A percentile compares a stretch with the other conserved stretches of the same genome.
phyloP scores from a whole-genome alignment of 2,797 vertebrate species.

The Coracias cyanogaster region DNA sequence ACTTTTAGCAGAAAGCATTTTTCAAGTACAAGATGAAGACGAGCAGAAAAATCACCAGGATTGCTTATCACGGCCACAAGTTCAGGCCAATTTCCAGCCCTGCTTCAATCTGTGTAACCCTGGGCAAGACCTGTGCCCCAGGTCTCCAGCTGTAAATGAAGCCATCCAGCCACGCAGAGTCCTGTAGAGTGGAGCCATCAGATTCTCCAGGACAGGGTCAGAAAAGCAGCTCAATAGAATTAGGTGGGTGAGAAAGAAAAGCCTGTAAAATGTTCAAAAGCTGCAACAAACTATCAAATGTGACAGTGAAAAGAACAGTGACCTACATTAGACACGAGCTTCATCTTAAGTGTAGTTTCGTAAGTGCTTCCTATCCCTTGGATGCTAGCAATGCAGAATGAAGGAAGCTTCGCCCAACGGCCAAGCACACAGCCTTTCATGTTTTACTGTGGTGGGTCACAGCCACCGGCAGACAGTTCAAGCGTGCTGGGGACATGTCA shows the following conservation, averaged over 20 bases:
- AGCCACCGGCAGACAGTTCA: background rate
- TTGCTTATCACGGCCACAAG: background rate
- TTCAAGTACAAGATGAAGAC: background rate
- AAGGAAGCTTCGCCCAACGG: background rate
- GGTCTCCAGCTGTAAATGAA: background rate
- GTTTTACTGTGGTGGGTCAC: background rate
- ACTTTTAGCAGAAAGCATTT: background rate
- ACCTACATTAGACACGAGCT: conserved; percentile 35
- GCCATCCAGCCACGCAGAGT: background rate
- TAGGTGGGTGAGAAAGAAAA: background rate
- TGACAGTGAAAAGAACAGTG: background rate
- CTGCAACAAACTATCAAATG: background rate
- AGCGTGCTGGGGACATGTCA: fast-evolving
- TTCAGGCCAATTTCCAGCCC: background rate
- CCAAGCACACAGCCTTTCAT: background rate
- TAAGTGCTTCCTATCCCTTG: background rate
- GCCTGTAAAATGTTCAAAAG: background rate
- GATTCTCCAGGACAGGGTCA: background rate
- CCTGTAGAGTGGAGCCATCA: background rate
- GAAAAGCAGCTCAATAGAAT: conserved; percentile 14
- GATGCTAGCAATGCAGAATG: background rate
- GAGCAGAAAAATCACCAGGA: background rate
- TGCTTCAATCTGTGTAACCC: background rate
- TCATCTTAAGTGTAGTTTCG: background rate
- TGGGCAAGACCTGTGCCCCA: background rate